Evolutionary conservation across 2,797 vertebrate genomes (phyloP).

Genomic region (Pteronotus mesoamericanus): DNA sequence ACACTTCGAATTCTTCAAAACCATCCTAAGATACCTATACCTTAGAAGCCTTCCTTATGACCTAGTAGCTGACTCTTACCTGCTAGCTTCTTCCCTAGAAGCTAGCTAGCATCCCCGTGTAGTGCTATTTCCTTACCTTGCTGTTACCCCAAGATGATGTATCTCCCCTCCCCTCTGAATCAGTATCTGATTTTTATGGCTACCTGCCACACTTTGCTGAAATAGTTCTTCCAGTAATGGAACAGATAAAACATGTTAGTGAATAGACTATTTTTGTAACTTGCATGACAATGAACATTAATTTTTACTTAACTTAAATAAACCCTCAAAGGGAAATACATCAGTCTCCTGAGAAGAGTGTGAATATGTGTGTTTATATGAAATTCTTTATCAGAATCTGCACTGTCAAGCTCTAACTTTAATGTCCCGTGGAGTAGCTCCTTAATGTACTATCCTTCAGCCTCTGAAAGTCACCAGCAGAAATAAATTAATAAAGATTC

Average conservation of each 20-base stretch:
- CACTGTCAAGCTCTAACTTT: neutral
- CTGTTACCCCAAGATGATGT: neutral
- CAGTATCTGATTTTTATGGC: neutral
- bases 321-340: neutral
- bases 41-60: neutral
- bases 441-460: neutral
- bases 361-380: neutral
- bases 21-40: neutral
- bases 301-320: neutral
- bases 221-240: neutral
- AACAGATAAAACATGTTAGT: neutral
- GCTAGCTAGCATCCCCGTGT: fast-evolving
- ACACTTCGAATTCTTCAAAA: neutral
- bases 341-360: neutral
- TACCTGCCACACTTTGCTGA: neutral
- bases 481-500: neutral
- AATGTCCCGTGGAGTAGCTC: neutral
- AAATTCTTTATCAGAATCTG: slow-evolving; percentile 1
- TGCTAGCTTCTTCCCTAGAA: neutral
- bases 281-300: neutral
- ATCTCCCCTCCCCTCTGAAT: neutral
- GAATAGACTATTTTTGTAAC: neutral
- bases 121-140: neutral
- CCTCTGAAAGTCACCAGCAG: neutral
- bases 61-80: neutral